Evolutionary conservation across 2,888 invertebrate species (phyloP), one percentile per base, ranked within the genome.

Genomic region (Nineta flava): DNA sequence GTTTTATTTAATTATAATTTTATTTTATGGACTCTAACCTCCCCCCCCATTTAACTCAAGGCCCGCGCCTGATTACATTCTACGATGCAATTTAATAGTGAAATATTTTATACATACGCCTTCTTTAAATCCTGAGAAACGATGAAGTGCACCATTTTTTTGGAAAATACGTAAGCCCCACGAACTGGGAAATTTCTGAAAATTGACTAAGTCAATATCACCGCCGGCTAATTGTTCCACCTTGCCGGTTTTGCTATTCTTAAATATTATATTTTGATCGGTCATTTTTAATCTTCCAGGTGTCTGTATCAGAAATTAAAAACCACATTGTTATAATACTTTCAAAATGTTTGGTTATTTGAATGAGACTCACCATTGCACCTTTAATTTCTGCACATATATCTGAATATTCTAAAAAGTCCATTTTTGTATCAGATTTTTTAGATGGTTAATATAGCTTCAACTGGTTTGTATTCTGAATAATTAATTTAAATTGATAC

Each of bases 211-310:
- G 49, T 95, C 93, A 60, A 99, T 84, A 57, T 97, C 96, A 46
- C 76, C 71, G 0, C 83, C 75, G 34, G 78, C 73, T 55, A 96
- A 81, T 62, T 92, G 90, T 62, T 95, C 95, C 1, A 95, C 88
- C 69, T 94, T 95, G 2, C 97, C 97, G 1, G 96, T 97, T 69
- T 92, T 94, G 55, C 78, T 85, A 66, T 95, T 96, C 66, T 96
- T 96, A 65, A 95, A 99, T 46, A 87, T 76, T 34, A 97, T 83
- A 58, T 79, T 81, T 61, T 87, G 85, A 55, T 93, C 92, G 1
- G 92, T 90, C 66, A 99, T 77, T 67, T 95, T 95, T 34, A 99
- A 67, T 52, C 90, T 79, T 1, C 96, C 97, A 7, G 87, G 81
- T 46, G 87, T 86, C 96, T 96, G 61, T 45, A 70, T 69, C 55